These are phyloP conservation scores for Corvus moneduloides DNA, from an alignment of 2,113 vertebrate genomes.

Conservation along the genomic window DNA sequence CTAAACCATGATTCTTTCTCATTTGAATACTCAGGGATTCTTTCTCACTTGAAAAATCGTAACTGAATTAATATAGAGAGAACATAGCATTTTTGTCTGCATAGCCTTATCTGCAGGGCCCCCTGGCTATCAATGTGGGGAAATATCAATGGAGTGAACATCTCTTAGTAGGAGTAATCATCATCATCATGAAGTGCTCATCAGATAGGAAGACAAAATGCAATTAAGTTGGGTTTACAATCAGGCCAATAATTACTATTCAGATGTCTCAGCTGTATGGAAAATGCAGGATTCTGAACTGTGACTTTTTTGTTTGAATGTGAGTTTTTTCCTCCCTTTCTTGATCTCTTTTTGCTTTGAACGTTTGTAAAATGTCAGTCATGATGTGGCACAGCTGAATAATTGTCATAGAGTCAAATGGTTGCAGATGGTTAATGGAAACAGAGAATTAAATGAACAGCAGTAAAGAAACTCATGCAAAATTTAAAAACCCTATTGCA, in stretches of 20 bases:
- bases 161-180: conserved; percentile 67
- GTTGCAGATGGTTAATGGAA: conserved; percentile 82
- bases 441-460: conserved; percentile 80
- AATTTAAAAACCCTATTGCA: conserved; percentile 77
- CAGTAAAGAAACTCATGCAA: conserved; percentile 79
- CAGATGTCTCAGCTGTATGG: conserved; percentile 74
- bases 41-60: conserved; percentile 50
- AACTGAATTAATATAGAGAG: conserved; percentile 50
- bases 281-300: conserved; percentile 71
- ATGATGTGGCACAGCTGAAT: conserved; percentile 77
- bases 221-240: conserved; percentile 76
- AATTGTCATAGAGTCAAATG: conserved; percentile 77
- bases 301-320: conserved; percentile 64
- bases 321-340: conserved; percentile 46
- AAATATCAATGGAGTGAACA: conserved; percentile 67
- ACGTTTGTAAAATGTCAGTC: conserved; percentile 74
- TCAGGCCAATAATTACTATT: conserved; percentile 73
- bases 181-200: conserved; percentile 63
- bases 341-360: conserved; percentile 58
- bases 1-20: background rate
- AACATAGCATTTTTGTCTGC: conserved; percentile 50
- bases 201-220: conserved; percentile 76
- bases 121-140: conserved; percentile 56
- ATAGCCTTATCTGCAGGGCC: conserved; percentile 38
- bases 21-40: background rate